A percentile compares a stretch with the other conserved stretches of the same genome.
Evolutionary conservation across 2,888 invertebrate genomes (phyloP).

Genomic region (Drosophila mettleri): DNA sequence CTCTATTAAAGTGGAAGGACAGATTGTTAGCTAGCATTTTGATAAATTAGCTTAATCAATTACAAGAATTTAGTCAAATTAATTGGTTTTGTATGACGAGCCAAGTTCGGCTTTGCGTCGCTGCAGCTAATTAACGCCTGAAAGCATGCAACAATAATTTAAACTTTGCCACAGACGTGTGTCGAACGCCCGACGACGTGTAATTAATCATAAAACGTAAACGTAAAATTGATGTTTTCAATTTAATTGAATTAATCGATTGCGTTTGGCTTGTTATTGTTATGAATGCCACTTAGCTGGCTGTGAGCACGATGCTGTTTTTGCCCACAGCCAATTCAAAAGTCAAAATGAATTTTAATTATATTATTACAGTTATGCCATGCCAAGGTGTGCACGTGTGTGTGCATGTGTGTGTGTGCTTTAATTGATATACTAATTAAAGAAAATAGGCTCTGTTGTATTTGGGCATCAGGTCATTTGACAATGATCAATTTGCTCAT

Average conservation of each 20-base stretch:
- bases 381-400: constrained; percentile 1
- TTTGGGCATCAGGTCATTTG: constrained; percentile 31
- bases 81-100: constrained; percentile 3
- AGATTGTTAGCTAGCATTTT: constrained; percentile 6
- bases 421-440: constrained; percentile 75
- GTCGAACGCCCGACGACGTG: constrained; percentile 9
- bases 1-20: constrained; percentile 32
- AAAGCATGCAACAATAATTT: constrained; percentile 24
- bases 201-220: constrained; percentile 62
- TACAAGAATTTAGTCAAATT: constrained; percentile 16
- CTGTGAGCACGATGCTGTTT: too few species aligned
- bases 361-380: constrained; percentile 50
- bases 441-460: constrained; percentile 56
- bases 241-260: constrained; percentile 67
- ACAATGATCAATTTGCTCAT: constrained; percentile 34
- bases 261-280: constrained; percentile 25
- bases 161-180: constrained; percentile 23
- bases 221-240: constrained; percentile 39
- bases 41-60: constrained; percentile 27
- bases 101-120: background rate
- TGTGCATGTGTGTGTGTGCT: constrained; percentile 1
- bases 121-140: constrained; percentile 11
- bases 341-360: constrained; percentile 62
- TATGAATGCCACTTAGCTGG: constrained; percentile 15
- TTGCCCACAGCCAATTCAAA: constrained; percentile 46